Conservation (phyloP, 2,113 vertebrate genomes). For the Tonatia bakeri region DNA sequence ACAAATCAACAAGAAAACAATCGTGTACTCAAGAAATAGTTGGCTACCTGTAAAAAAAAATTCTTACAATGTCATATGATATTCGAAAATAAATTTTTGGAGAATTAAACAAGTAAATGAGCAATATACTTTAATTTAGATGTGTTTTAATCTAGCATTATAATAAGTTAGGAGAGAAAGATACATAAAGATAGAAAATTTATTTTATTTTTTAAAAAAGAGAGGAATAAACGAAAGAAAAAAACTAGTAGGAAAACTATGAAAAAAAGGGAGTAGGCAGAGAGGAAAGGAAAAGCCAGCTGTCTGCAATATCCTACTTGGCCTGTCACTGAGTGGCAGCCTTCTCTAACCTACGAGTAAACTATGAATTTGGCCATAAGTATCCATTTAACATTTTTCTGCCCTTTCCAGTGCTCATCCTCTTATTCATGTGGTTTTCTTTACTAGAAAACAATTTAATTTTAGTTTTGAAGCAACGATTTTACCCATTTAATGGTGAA, state of each 20-base stretch:
- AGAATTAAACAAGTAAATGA: constrained; percentile 27
- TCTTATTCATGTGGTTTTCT: neutral
- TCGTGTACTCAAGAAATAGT: neutral
- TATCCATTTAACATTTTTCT: neutral
- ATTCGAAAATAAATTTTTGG: neutral
- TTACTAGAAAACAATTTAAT: neutral
- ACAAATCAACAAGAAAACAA: constrained; percentile 7
- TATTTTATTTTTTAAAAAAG: neutral
- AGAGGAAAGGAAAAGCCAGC: neutral
- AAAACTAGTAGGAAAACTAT: neutral
- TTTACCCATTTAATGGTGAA: neutral
- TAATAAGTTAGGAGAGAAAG: neutral
- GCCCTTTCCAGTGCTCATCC: neutral
- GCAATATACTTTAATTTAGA: neutral
- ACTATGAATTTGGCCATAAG: neutral
- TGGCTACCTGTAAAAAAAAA: neutral
- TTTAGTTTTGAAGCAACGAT: constrained; percentile 27
- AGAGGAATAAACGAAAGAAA: neutral
- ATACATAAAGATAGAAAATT: neutral
- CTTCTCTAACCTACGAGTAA: neutral
- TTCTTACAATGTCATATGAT: neutral
- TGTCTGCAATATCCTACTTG: neutral
- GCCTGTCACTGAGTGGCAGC: neutral
- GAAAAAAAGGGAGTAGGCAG: neutral
- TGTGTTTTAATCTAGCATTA: neutral